These are phyloP conservation scores for Nebria brevicollis DNA, from an alignment of 2,888 invertebrate species.

Conservation along the genomic window DNA sequence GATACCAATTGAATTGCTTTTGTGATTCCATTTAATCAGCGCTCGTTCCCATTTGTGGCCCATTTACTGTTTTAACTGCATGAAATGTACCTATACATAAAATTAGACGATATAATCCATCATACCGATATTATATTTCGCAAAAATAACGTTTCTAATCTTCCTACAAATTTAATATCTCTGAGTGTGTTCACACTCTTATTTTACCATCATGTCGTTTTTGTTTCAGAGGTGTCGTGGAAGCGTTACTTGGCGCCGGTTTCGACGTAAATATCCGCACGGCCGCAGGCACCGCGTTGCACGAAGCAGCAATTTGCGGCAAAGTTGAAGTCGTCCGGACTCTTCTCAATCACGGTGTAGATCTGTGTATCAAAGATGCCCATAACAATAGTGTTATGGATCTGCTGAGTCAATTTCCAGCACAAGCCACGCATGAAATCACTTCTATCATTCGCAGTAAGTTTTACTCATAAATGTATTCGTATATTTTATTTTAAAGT, in stretches of 20 bases:
- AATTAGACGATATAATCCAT: not conserved
- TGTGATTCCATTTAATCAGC: conserved; percentile 44
- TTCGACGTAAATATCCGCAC: conserved; percentile 89
- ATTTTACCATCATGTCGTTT: not conserved
- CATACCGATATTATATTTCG: too few relatives aligned
- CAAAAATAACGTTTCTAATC: too few relatives aligned
- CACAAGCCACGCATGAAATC: conserved; percentile 87
- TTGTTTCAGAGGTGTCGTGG: conserved; percentile 77
- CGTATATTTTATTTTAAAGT: not conserved
- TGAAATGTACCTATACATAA: conserved; percentile 26
- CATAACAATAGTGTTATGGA: conserved; percentile 87
- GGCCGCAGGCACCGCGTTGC: conserved; percentile 88
- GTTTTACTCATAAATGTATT: conserved; percentile 53
- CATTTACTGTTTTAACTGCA: conserved; percentile 39
- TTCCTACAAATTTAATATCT: too few relatives aligned
- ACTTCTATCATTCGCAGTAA: conserved; percentile 85
- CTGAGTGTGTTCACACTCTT: too few relatives aligned
- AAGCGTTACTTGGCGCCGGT: conserved; percentile 83
- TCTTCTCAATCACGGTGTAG: conserved; percentile 83
- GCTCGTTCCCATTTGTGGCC: conserved; percentile 41
- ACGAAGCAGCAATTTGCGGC: conserved; percentile 93
- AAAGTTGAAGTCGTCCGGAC: conserved; percentile 88
- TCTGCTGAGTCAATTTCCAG: conserved; percentile 87
- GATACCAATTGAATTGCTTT: conserved; percentile 46
- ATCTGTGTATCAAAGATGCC: conserved; percentile 81